Evolutionary conservation across 2,888 invertebrate genomes (phyloP), one percentile per base, ranked within the genome.

Genomic region (Synergus itoensis): DNA sequence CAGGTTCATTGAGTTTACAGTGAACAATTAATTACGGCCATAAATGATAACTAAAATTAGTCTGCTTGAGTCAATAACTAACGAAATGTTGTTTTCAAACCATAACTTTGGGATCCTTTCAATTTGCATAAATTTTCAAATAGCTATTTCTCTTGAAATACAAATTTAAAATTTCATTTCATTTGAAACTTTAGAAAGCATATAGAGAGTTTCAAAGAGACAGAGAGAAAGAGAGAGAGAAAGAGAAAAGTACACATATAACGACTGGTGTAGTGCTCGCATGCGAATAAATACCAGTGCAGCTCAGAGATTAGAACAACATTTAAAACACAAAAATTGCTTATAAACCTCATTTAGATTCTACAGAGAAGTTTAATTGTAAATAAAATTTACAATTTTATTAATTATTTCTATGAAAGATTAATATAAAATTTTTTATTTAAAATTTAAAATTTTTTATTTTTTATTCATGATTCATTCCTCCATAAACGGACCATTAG

Each of bases 221-320:
- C 28, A 28, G 9, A 36, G 28, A 45, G 21, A 67, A 36, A 69
- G 9, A 36, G 28, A 45, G 21, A 67, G n/a, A 69, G 48, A 73
- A 73, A n/a, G 53, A 73, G 16, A 28, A 41, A 41, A 45, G 69
- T 45, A 28, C 28, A 28, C 28, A 28, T 28, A 28, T 3, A 28
- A 28, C 28, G 28, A 45, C 16, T 73, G 28, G 28, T 5, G 11
- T 73, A 36, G 36, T 41, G 53, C 48, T 73, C 28, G n/a, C 73
- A 73, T 73, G 73, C 73, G 16, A 73, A 48, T 28, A 73, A 45
- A 28, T 40, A 53, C 16, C 28, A 48, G 73, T 73, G 48, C 73
- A 45, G 28, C 48, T 53, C 53, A 67, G 18, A 43, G 11, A 53
- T 53, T n/a, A 53, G n/a, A 36, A 36, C 53, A 48, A 73, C 48